phyloP scores from a whole-genome alignment of 2,113 vertebrate species.

The Xenotilapia flavipinnis region DNA sequence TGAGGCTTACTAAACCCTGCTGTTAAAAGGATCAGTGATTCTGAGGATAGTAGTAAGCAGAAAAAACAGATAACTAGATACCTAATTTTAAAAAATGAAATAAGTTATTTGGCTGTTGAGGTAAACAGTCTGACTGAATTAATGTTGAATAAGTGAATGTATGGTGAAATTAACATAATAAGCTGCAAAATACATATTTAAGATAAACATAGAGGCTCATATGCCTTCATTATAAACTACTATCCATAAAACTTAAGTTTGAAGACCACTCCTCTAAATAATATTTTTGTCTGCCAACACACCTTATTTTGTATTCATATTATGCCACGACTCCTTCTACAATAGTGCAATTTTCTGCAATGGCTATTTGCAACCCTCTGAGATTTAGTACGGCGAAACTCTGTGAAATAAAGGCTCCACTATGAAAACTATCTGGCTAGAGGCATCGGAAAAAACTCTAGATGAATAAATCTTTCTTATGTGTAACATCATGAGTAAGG shows the following conservation, averaged over 20 bases:
- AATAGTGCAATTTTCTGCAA: conserved; percentile 8
- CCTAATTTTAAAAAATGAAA: not conserved
- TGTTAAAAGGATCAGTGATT: not conserved
- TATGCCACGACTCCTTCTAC: conserved; percentile 2
- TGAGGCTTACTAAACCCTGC: not conserved
- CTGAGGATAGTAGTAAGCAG: not conserved
- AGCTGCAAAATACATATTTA: not conserved
- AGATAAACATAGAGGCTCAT: not conserved
- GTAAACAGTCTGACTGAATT: not conserved
- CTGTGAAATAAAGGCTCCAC: conserved; percentile 29
- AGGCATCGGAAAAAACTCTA: conserved; percentile 20
- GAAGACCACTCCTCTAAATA: not conserved
- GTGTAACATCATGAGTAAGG: conserved; percentile 39
- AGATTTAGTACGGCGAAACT: conserved; percentile 13
- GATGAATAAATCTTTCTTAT: conserved; percentile 49
- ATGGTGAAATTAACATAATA: not conserved
- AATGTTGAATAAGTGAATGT: not conserved
- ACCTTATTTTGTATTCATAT: not conserved
- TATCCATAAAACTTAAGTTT: not conserved
- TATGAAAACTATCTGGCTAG: conserved; percentile 30
- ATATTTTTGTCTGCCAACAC: not conserved
- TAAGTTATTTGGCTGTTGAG: not conserved
- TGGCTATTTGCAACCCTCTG: conserved; percentile 6
- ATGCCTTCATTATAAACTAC: not conserved
- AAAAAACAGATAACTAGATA: not conserved